Base-by-base conservation (phyloP, 2,888 invertebrate genomes). In the Eucera pruinosa region DNA sequence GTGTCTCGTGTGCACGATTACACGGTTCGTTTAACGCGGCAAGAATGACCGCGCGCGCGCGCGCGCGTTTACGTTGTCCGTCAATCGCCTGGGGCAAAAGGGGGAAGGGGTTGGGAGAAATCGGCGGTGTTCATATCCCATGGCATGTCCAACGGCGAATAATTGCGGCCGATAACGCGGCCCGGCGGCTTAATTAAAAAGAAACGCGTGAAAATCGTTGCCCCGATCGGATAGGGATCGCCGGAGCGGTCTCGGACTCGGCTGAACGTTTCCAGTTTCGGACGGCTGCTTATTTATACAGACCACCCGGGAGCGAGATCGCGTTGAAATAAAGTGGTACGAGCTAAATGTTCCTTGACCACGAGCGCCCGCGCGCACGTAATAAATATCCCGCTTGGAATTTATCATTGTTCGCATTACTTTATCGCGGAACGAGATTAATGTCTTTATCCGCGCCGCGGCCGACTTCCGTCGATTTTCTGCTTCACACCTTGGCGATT, bases 271-370 rank as follows among this genome's bases (percentile, higher is more conserved):
- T 85, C 84, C 82, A 83, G 82, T 86, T 84, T 87, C 71, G 81
- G 77, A 71, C 69, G 69, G 73, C 68, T 83, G 77, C 84, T 88
- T 89, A 88, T 89, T 89, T 87, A 89, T 86, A 81, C 66, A 81
- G 89, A 86, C 89, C 89, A 89, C 90, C 89, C 90, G 83, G 66
- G 64, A 75, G 74, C 68, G 66, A 71, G 71, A 78, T 81, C 69
- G 72, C 58, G 82, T 83, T 86, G 84, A 82, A 85, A 83, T 83
- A 84, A 86, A 88, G 81, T 86, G 86, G 86, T 85, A 82, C 81
- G 85, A 86, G 86, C 85, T 89, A 88, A 89, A 89, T 87, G 87
- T 87, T 86, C 82, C 87, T 84, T 85, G 81, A 80, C 83, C 86
- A 66, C 66, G 66, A 58, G 61, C 75, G 71, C 62, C 65, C 60